Percentiles rank a stretch among this genome's conserved stretches.
Evolutionary conservation across 2,888 invertebrate genomes (phyloP).

Genomic region (Aleiodes alternator): DNA sequence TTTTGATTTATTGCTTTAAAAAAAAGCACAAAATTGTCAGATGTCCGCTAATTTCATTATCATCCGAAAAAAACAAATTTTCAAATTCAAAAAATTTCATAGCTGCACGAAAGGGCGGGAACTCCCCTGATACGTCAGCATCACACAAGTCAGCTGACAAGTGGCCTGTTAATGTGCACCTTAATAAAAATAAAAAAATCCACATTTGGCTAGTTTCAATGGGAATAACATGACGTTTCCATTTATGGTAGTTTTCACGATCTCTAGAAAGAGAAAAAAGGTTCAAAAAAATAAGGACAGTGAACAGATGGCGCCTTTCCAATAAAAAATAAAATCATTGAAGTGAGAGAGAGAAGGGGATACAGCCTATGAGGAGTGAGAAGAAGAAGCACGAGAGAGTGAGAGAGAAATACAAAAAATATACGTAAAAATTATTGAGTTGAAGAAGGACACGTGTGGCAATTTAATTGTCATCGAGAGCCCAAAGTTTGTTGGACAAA

Average conservation of each 20-base stretch:
- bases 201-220: slow-evolving; percentile 50
- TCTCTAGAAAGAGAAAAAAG: not conserved
- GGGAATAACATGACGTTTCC: slow-evolving; percentile 69
- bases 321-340: not conserved
- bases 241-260: slow-evolving; percentile 69
- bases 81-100: no score
- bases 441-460: slow-evolving; percentile 7
- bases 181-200: slow-evolving; percentile 1
- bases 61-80: no score
- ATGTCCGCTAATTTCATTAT: no score
- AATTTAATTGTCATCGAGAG: slow-evolving; percentile 7
- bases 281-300: not conserved
- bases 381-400: no score
- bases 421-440: slow-evolving; percentile 9
- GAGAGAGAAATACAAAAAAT: slow-evolving; percentile 10
- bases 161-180: no score
- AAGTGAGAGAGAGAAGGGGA: slow-evolving; percentile 6
- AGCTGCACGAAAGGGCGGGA: no score
- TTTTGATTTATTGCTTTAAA: no score
- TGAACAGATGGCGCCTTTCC: not conserved
- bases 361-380: no score
- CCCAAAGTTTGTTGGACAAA: not conserved
- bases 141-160: no score
- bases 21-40: no score
- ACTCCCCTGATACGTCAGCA: no score